Base-by-base conservation (phyloP, 2,888 invertebrate species). In the Nipponacmea schrenckii region DNA sequence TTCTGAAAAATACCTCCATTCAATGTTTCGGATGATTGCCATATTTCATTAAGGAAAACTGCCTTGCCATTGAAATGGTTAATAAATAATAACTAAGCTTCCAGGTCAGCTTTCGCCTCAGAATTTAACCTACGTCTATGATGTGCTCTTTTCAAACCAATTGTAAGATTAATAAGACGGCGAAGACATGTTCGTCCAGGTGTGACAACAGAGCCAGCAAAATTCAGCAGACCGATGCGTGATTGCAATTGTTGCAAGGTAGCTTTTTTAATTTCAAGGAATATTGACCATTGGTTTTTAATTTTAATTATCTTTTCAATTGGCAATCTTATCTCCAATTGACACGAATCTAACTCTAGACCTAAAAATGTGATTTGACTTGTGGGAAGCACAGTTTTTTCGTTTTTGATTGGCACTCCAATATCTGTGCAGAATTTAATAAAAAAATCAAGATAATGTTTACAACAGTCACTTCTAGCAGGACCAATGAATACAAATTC, bases 171-270 rank as follows among this genome's bases (percentile, higher is more conserved):
- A 65, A 73, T 77, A n/a, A 78, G 62, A 12, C 76, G 45, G 0
- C 78, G 62, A 27, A 78, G 44, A 72, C 77, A 78, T n/a, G 73
- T 48, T 17, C 76, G 45, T n/a, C 72, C 77, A 14, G 72, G 72
- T 4, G 24, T 8, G 24, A 77, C 67, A 2, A 72, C 75, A n/a
- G 69, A 14, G 46, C 77, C 74, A 20, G 74, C 75, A 68, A 77
- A 75, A 62, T 74, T 72, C 3, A 77, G 26, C 0, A 77, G 17
- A 4, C 74, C 75, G 17, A 75, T 68, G 1, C 75, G 26, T 3
- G 70, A 73, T 62, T 74, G 74, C 20, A 75, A 39, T 46, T 73
- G 64, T 31, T 26, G 50, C 17, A 70, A 44, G 17, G 74, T 77
- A 8, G 62, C 31, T 62, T 64, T 67, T 62, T 64, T 68, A 17